Evolutionary conservation across 1,140 invertebrate genomes (phyloP).

Genomic region (Hypsibius dujardini): DNA sequence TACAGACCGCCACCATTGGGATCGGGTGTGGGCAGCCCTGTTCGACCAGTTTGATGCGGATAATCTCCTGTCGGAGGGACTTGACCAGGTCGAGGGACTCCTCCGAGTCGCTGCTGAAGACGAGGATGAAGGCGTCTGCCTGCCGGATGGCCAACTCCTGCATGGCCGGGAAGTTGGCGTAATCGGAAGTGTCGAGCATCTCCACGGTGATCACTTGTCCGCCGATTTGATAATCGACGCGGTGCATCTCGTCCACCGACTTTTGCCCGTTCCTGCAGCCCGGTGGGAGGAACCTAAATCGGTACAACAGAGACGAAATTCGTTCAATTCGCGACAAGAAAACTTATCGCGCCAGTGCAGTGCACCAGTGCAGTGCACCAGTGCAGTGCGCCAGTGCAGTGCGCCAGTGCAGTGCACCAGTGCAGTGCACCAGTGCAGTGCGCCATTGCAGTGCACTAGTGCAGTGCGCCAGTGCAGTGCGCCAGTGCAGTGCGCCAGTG

Average conservation of each 20-base stretch:
- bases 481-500: too few species aligned
- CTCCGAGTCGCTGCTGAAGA: constrained; percentile 19
- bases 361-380: too few species aligned
- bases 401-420: too few species aligned
- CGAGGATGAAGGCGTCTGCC: constrained; percentile 30
- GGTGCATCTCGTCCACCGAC: constrained; percentile 10
- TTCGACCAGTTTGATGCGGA: constrained; percentile 2
- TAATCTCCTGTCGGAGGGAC: background rate
- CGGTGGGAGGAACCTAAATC: too few species aligned
- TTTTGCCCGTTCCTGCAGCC: too few species aligned
- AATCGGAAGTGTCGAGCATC: constrained; percentile 32
- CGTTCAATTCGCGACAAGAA: too few species aligned
- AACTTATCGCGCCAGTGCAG: too few species aligned
- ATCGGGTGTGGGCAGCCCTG: background rate
- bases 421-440: too few species aligned
- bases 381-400: too few species aligned
- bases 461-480: too few species aligned
- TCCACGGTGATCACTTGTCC: constrained; percentile 26
- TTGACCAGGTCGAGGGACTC: constrained; percentile 1
- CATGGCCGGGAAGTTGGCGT: constrained; percentile 33
- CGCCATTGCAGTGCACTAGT: too few species aligned
- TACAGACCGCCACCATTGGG: background rate
- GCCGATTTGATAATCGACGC: background rate
- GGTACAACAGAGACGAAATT: too few species aligned
- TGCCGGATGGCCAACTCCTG: constrained; percentile 30